Evolutionary conservation across 92 coral and sea anemone species (phyloP).

Genomic region (Ricordea florida): DNA sequence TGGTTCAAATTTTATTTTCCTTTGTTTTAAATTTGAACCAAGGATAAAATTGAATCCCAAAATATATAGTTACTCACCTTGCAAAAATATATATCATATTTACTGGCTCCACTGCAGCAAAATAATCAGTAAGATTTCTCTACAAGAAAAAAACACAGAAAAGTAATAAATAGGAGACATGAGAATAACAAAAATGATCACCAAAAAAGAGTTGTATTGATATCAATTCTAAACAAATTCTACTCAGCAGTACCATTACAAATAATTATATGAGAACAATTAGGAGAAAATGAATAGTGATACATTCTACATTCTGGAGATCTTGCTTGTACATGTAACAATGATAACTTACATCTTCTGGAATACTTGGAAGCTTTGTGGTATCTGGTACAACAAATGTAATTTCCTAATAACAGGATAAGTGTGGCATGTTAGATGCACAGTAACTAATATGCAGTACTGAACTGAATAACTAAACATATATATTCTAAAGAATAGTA

Average conservation of each 20-base stretch:
- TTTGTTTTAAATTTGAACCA: no score
- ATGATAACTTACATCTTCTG: conserved; percentile 85
- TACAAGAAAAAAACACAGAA: conserved; percentile 9
- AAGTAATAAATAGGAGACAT: not conserved
- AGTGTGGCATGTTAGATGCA: no score
- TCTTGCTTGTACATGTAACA: not conserved
- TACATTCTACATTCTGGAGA: not conserved
- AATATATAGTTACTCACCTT: conserved; percentile 52
- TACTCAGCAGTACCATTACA: no score
- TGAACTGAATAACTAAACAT: no score
- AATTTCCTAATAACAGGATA: conserved; percentile 68
- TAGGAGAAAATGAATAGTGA: not conserved
- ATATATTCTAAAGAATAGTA: no score
- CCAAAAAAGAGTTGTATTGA: no score
- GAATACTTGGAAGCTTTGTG: conserved; percentile 83
- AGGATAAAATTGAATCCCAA: no score
- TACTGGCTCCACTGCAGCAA: conserved; percentile 85
- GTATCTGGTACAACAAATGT: conserved; percentile 78
- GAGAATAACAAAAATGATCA: no score
- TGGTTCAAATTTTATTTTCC: no score
- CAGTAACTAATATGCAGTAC: no score
- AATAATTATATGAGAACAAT: not conserved
- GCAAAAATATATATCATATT: conserved; percentile 92
- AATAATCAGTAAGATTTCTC: conserved; percentile 96
- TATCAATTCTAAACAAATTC: no score